phyloP scores from a whole-genome alignment of 2,888 invertebrate genomes.

The Neoascia interrupta region DNA sequence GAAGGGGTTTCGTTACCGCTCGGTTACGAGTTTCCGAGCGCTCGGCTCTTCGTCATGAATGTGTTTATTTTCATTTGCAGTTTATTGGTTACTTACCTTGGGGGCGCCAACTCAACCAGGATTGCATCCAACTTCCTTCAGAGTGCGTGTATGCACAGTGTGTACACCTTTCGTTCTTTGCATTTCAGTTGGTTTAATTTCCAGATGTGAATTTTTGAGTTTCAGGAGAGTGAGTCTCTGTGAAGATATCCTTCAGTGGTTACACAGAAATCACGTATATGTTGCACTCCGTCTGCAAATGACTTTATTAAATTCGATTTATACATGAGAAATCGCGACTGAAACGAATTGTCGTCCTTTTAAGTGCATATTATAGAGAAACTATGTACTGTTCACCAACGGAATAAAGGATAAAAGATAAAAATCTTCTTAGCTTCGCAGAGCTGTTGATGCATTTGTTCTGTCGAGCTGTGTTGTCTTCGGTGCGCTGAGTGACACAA shows the following conservation, averaged over 20 bases:
- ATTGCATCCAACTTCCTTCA: constrained; percentile 3
- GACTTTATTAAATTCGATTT: constrained; percentile 49
- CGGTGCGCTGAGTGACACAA: not conserved
- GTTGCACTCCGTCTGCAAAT: no score
- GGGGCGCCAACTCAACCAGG: constrained; percentile 33
- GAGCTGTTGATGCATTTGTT: not conserved
- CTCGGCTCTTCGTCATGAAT: not conserved
- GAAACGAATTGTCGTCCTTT: no score
- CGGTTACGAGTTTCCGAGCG: not conserved
- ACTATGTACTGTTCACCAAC: no score
- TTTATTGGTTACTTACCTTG: constrained; percentile 56
- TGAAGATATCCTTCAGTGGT: not conserved
- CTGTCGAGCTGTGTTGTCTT: not conserved
- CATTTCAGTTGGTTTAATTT: constrained; percentile 36
- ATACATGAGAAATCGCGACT: constrained; percentile 13
- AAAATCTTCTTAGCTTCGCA: constrained; percentile 16
- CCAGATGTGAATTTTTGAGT: constrained; percentile 42
- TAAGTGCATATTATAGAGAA: no score
- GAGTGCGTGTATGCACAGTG: no score
- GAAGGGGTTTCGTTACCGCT: not conserved
- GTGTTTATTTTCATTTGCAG: constrained; percentile 54
- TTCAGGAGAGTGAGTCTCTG: not conserved
- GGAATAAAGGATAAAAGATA: not conserved
- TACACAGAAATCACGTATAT: constrained; percentile 14
- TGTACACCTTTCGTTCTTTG: constrained; percentile 14